phyloP scores from a whole-genome alignment of 2,797 vertebrate species.

The Pipistrellus pygmaeus region DNA sequence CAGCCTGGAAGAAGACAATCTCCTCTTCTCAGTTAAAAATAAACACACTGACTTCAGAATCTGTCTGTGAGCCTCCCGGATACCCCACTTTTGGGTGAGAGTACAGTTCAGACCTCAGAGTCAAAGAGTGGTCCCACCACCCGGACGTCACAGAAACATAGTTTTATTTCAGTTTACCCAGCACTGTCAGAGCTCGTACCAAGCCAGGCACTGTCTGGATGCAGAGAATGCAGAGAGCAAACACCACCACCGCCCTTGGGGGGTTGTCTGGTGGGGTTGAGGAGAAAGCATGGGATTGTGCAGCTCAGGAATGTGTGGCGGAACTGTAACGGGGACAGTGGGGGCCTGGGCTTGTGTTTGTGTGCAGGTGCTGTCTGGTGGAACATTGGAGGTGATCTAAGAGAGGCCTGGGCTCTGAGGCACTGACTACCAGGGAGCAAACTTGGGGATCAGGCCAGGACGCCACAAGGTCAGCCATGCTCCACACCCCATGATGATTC shows the following conservation, averaged over 20 bases:
- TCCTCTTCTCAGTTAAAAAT: conserved; percentile 33
- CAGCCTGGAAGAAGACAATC: conserved; percentile 50
- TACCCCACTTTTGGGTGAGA: neutral
- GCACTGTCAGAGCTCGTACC: neutral
- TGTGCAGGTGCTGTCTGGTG: neutral
- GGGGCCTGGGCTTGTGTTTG: neutral
- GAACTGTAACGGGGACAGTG: neutral
- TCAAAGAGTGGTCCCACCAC: neutral
- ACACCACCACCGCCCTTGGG: neutral
- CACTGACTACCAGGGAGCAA: neutral
- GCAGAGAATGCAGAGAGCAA: neutral
- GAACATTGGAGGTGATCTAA: neutral
- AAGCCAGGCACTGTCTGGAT: neutral
- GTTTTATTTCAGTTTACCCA: neutral
- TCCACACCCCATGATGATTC: neutral
- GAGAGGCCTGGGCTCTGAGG: neutral
- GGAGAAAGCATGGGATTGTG: rapidly evolving
- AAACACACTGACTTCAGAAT: neutral
- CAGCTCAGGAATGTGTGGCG: no score
- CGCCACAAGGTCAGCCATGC: neutral
- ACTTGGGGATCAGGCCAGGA: neutral
- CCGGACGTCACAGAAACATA: neutral
- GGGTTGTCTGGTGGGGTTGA: neutral
- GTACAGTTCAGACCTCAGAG: neutral
- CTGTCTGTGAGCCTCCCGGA: neutral